A percentile compares a stretch with the other conserved stretches of the same genome.
phyloP scores from a whole-genome alignment of 2,797 vertebrate genomes.

The Pantherophis vulpinus region DNA sequence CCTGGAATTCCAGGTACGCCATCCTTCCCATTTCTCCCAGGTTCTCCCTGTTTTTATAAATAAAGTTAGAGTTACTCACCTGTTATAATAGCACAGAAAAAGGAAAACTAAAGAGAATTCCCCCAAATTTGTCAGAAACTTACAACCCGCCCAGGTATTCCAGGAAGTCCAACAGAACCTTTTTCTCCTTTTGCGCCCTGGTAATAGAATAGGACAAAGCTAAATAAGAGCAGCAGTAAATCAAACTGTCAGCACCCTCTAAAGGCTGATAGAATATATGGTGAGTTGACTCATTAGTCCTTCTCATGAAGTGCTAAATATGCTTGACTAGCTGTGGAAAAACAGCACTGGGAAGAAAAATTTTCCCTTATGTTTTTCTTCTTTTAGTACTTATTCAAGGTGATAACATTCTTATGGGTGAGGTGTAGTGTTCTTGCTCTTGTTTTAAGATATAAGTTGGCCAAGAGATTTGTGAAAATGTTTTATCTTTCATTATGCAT shows the following conservation, averaged over 20 bases:
- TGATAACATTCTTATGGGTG: background rate
- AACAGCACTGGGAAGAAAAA: background rate
- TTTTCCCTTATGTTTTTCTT: background rate
- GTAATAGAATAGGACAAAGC: conserved; percentile 27
- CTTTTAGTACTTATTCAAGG: background rate
- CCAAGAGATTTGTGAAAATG: background rate
- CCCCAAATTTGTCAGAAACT: conserved; percentile 56
- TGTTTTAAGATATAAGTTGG: background rate
- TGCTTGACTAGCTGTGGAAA: too few relatives aligned
- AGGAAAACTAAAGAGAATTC: background rate
- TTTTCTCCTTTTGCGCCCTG: conserved; percentile 89
- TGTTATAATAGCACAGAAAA: background rate
- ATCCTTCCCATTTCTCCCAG: conserved; percentile 85
- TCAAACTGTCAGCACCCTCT: background rate
- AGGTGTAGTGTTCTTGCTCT: background rate
- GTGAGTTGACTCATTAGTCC: background rate
- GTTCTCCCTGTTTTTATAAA: conserved; percentile 76
- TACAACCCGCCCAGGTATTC: conserved; percentile 84
- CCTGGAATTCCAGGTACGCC: conserved; percentile 83
- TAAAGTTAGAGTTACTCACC: conserved; percentile 15
- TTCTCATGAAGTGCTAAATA: background rate
- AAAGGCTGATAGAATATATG: background rate
- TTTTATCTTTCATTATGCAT: background rate
- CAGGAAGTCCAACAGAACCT: conserved; percentile 81
- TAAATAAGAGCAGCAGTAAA: background rate